Conservation (phyloP, 1,140 invertebrate genomes). For the Eurosta solidaginis region DNA sequence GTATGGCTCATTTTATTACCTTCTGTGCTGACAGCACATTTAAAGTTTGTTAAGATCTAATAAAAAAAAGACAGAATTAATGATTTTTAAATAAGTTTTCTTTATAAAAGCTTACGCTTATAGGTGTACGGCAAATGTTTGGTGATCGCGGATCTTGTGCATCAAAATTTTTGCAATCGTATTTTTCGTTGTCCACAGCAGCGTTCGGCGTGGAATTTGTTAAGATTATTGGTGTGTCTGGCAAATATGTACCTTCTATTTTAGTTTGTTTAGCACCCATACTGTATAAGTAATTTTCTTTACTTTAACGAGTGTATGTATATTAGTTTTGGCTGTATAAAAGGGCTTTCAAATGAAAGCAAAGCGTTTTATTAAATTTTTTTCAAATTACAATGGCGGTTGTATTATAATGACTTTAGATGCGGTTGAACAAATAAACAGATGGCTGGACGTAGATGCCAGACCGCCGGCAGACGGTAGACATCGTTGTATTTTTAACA, state of each 20-base stretch:
- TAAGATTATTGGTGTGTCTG: slow-evolving; percentile 44
- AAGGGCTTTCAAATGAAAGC: background rate
- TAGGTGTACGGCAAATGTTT: slow-evolving; percentile 47
- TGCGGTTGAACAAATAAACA: background rate
- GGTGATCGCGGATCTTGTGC: slow-evolving; percentile 50
- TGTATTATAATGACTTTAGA: background rate
- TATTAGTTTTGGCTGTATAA: background rate
- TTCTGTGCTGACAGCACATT: background rate
- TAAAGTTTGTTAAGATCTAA: background rate
- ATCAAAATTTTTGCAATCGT: background rate
- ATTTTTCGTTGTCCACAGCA: background rate
- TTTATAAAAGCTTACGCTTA: slow-evolving; percentile 46
- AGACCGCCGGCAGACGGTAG: too few species aligned
- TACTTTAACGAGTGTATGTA: background rate
- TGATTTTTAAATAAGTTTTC: background rate
- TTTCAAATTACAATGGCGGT: slow-evolving; percentile 14
- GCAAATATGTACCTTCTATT: slow-evolving; percentile 48
- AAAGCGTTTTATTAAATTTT: background rate
- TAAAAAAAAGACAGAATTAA: background rate
- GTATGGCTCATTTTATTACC: background rate
- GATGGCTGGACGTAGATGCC: background rate
- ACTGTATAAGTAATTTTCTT: background rate
- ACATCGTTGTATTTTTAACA: too few species aligned
- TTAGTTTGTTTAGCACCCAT: slow-evolving; percentile 55
- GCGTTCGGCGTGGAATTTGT: background rate